These are phyloP conservation scores for Lanius ludovicianus DNA, from an alignment of 2,113 vertebrate species.

Conservation along the genomic window DNA sequence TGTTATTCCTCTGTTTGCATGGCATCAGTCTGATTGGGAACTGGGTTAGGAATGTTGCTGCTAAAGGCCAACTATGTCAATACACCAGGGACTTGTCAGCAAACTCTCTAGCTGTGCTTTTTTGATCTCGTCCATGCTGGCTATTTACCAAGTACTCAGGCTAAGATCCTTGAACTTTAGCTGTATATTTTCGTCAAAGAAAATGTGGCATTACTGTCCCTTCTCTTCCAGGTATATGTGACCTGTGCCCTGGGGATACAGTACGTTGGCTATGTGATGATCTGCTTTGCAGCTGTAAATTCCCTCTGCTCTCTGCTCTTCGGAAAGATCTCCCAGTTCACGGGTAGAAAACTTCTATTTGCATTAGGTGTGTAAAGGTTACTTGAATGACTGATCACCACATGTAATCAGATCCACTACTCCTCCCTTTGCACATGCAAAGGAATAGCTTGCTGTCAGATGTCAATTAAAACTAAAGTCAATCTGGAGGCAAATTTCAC, in stretches of 20 bases:
- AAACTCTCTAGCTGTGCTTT: background rate
- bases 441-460: background rate
- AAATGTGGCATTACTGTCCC: background rate
- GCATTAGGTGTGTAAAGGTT: slow-evolving; percentile 78
- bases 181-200: background rate
- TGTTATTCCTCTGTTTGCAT: background rate
- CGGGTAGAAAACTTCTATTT: slow-evolving; percentile 81
- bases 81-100: background rate
- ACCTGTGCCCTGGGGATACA: slow-evolving; percentile 93
- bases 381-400: background rate
- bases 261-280: slow-evolving; percentile 88
- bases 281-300: slow-evolving; percentile 88
- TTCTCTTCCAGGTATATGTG: slow-evolving; percentile 80
- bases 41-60: background rate
- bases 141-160: background rate
- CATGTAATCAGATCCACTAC: background rate
- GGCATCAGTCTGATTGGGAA: background rate
- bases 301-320: slow-evolving; percentile 84
- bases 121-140: background rate
- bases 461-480: background rate
- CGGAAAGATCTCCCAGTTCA: slow-evolving; percentile 82
- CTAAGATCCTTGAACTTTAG: background rate
- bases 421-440: background rate
- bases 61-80: background rate
- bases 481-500: background rate